Evolutionary conservation across 1,140 invertebrate genomes (phyloP).

Genomic region (Drosophila cardini): DNA sequence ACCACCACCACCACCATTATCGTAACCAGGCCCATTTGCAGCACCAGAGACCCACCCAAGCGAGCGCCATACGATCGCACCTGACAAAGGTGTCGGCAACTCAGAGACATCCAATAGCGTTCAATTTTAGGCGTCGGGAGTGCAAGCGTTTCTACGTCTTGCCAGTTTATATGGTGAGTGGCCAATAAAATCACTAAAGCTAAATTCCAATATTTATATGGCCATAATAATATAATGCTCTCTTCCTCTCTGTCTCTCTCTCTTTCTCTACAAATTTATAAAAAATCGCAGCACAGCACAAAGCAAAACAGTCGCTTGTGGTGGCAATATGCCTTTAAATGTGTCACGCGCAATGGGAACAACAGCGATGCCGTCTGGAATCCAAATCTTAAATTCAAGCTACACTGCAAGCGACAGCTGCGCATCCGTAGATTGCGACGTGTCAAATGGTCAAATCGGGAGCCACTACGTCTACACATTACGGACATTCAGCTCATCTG

Average conservation of each 20-base stretch:
- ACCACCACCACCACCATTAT: neutral
- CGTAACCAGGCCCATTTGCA: conserved; percentile 38
- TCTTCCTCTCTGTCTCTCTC: conserved; percentile 13
- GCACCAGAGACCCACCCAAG: conserved; percentile 63
- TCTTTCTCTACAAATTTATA: neutral
- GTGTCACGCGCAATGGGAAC: conserved; percentile 57
- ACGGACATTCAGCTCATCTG: conserved; percentile 66
- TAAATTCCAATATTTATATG: conserved; percentile 39
- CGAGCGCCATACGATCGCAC: conserved; percentile 74
- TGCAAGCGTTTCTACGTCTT: conserved; percentile 73
- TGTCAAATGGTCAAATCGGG: conserved; percentile 51
- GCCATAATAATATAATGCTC: conserved; percentile 26
- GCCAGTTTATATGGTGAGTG: conserved; percentile 75
- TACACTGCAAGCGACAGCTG: conserved; percentile 70
- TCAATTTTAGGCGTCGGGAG: conserved; percentile 70
- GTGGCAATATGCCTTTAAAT: conserved; percentile 77
- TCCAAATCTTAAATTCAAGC: conserved; percentile 70
- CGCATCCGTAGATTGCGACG: conserved; percentile 66
- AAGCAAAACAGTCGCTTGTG: conserved; percentile 71
- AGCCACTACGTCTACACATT: conserved; percentile 65
- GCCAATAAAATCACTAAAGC: conserved; percentile 38
- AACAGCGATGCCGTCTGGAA: conserved; percentile 46
- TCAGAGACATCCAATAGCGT: conserved; percentile 68
- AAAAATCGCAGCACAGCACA: conserved; percentile 60
- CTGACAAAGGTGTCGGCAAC: conserved; percentile 76